Percentiles rank a stretch among this genome's conserved stretches.
phyloP scores from a whole-genome alignment of 1,140 invertebrate species.

The Helicoverpa zea region DNA sequence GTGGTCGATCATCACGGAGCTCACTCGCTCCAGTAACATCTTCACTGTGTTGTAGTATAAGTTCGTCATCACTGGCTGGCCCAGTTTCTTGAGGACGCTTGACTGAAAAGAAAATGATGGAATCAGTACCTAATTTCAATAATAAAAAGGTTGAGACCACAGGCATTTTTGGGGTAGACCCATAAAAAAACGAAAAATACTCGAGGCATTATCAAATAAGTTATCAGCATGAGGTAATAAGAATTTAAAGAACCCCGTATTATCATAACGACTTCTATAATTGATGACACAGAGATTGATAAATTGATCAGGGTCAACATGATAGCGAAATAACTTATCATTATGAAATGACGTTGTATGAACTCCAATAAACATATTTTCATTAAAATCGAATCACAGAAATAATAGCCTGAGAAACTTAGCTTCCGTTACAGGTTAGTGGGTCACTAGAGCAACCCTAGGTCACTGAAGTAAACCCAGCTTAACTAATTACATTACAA shows the following conservation, averaged over 20 bases:
- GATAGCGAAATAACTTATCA: too few species aligned
- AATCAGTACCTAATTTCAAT: background rate
- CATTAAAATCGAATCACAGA: too few species aligned
- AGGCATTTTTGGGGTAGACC: background rate
- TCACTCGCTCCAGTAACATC: constrained; percentile 96
- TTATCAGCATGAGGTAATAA: too few species aligned
- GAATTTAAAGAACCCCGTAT: too few species aligned
- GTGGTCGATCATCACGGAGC: constrained; percentile 98
- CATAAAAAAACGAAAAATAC: background rate
- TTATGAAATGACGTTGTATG: too few species aligned
- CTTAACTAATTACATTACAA: constrained; percentile 29
- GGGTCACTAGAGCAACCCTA: background rate
- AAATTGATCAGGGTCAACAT: too few species aligned
- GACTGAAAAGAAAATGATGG: constrained; percentile 78
- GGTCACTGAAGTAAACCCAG: background rate
- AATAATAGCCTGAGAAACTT: background rate
- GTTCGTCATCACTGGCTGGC: constrained; percentile 97
- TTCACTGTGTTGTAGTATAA: constrained; percentile 98
- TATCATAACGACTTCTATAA: too few species aligned
- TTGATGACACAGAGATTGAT: too few species aligned
- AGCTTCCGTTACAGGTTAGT: background rate
- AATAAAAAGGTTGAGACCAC: too few species aligned
- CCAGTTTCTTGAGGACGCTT: constrained; percentile 96
- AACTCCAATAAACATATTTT: too few species aligned
- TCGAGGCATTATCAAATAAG: too few species aligned